Base-by-base conservation (phyloP, 1,140 invertebrate species). In the Episyrphus balteatus region DNA sequence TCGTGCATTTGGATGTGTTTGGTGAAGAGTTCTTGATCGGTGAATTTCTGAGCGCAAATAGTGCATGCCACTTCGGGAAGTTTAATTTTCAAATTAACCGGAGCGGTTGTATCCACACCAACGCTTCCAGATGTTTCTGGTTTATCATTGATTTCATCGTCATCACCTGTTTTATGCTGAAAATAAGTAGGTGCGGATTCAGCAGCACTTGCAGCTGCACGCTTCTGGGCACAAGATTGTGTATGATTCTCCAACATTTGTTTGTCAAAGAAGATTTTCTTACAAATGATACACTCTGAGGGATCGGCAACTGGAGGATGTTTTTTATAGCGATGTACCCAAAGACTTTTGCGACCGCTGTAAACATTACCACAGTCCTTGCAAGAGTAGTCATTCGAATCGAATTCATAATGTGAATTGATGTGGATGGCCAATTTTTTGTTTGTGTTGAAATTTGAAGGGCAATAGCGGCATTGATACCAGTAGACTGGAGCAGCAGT, bases 291-390 rank as follows among this genome's bases (percentile, higher is more conserved):
- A 48, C 66, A 68, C 42, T 64, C 59, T 1, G 59, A 62, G 9
- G 66, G 66, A 42, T 65, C 56, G 3, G 66, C 57, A 13, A 63
- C 54, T 48, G 61, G 61, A 8, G 65, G 66, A 63, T 68, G 66
- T 52, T 68, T 68, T 49, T 68, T 68, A 42, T 68, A 68, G 13
- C 66, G 65, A 54, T 68, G 66, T 44, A 68, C 66, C 66, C 66
- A 68, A 17, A 68, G 50, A 47, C 66, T 68, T 54, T 68, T 68
- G 18, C 66, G 55, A 10, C 62, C 62, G 34, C 63, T 66, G 37
- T 68, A 68, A 11, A 68, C 63, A 44, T 68, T 68, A 39, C 66
- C 66, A 48, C 66, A 68, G 19, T 68, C 66, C 50, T 68, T 68
- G 53, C 66, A 68, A 13, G 66, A 66, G 45, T 68, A 68, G 42